phyloP scores from a whole-genome alignment of 2,888 invertebrate genomes.

The Tetranychus truncatus region DNA sequence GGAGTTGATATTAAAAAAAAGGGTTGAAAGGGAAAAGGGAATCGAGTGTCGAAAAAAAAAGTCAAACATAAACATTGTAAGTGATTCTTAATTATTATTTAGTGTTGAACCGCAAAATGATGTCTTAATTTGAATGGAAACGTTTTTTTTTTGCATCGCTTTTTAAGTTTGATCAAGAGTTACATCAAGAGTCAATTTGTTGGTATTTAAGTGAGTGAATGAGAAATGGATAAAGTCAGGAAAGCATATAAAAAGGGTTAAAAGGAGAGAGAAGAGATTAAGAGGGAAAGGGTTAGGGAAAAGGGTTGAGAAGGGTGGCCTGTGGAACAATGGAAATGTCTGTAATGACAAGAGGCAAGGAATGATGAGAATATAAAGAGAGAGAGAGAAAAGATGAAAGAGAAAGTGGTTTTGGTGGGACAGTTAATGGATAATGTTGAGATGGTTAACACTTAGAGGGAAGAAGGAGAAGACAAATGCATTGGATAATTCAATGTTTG shows the following conservation, averaged over 20 bases:
- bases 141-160: background rate
- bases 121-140: too few species aligned
- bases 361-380: background rate
- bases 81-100: too few species aligned
- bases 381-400: background rate
- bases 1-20: background rate
- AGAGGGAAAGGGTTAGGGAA: background rate
- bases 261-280: background rate
- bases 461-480: background rate
- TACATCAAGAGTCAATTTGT: background rate
- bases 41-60: background rate
- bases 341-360: background rate
- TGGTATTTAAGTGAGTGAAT: background rate
- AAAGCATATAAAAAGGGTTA: background rate
- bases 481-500: background rate
- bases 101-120: too few species aligned
- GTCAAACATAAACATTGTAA: background rate
- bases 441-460: background rate
- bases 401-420: background rate
- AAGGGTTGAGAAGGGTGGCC: background rate
- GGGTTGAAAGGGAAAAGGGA: background rate
- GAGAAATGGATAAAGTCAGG: background rate
- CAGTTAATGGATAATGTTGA: background rate
- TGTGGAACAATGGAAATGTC: background rate
- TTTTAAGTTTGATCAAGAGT: slow-evolving; percentile 3